Percentiles rank a stretch among this genome's conserved stretches.
These are phyloP conservation scores for Oscarella lobularis DNA, from an alignment of 37 sponge, comb jelly and placozoan species.

Conservation along the genomic window DNA sequence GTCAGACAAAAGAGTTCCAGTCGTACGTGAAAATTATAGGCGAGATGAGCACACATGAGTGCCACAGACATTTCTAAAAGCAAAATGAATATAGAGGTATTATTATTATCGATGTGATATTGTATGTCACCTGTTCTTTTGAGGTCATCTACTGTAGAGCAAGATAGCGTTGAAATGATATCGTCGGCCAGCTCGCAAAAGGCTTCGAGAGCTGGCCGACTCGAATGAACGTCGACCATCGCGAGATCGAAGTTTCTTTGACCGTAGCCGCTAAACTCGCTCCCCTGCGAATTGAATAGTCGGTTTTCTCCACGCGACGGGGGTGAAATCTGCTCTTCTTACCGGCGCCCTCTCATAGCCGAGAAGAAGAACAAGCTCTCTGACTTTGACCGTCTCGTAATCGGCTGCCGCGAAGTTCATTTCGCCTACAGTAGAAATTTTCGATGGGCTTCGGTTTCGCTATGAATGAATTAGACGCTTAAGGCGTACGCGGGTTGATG, in stretches of 20 bases:
- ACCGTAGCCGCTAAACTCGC: too few relatives aligned
- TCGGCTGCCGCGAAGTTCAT: neutral
- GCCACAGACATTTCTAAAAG: neutral
- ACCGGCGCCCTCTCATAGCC: too few relatives aligned
- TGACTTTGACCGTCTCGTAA: neutral
- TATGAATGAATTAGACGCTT: neutral
- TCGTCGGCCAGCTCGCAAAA: neutral
- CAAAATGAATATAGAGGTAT: neutral
- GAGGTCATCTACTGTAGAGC: neutral
- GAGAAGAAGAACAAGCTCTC: neutral
- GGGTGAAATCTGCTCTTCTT: too few relatives aligned
- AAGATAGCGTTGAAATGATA: neutral
- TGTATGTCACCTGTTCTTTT: neutral
- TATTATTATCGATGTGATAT: neutral
- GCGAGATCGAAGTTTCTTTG: too few relatives aligned
- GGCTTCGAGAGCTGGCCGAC: neutral
- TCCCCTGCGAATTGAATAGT: too few relatives aligned
- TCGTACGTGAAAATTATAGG: neutral
- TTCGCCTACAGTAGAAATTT: neutral
- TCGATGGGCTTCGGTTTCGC: too few relatives aligned
- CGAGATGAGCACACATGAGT: neutral
- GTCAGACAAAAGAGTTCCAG: neutral
- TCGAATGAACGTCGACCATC: neutral
- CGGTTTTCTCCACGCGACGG: too few relatives aligned
- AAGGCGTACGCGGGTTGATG: neutral